Evolutionary conservation across 2,888 invertebrate genomes (phyloP).

Genomic region (Apodemia zela): DNA sequence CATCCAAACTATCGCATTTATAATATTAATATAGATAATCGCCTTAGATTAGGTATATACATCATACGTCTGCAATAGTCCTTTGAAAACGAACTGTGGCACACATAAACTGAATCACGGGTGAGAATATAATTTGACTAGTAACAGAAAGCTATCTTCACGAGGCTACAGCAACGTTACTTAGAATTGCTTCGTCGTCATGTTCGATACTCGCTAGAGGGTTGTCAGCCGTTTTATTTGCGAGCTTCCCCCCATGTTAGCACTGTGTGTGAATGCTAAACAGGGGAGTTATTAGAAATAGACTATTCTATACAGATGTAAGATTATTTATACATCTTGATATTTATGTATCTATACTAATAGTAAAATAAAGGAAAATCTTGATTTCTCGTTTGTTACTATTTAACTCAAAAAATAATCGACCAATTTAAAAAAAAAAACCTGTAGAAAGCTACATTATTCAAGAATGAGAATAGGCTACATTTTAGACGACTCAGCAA

Average conservation of each 20-base stretch:
- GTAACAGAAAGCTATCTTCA: constrained; percentile 7
- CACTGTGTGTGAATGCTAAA: constrained; percentile 2
- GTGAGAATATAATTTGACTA: background rate
- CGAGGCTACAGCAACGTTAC: background rate
- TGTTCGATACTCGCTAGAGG: constrained; percentile 10
- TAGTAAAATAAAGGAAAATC: no score
- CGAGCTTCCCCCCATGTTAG: background rate
- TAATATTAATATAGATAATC: no score
- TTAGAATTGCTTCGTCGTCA: background rate
- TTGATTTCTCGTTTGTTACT: no score
- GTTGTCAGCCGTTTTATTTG: constrained; percentile 8
- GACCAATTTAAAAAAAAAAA: no score
- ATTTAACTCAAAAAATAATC: no score
- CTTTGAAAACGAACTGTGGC: background rate
- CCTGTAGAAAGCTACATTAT: no score
- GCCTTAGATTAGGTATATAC: no score
- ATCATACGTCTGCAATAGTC: no score
- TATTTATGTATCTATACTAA: background rate
- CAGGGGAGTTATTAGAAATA: background rate
- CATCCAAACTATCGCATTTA: no score
- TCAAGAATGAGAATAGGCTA: no score
- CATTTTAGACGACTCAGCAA: no score
- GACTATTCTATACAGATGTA: background rate
- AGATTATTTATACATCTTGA: background rate
- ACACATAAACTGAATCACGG: background rate